Conservation (phyloP, 2,113 vertebrate species). For the Triplophysa dalaica region DNA sequence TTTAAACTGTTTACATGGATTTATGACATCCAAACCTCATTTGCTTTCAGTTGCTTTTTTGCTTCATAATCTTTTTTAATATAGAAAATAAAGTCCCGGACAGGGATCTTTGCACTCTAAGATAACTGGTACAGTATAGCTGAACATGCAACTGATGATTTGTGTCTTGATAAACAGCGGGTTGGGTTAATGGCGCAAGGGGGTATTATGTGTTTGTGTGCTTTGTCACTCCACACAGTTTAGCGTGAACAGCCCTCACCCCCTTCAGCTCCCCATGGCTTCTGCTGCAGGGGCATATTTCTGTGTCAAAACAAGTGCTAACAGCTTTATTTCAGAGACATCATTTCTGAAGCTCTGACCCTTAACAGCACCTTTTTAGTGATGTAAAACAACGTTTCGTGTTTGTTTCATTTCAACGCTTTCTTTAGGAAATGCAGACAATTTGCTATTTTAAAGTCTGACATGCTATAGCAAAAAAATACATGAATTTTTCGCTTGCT, state of each 20-base stretch:
- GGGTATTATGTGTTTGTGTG: neutral
- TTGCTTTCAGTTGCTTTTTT: too few relatives aligned
- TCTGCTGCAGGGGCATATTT: neutral
- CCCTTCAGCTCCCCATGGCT: neutral
- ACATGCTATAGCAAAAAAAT: too few relatives aligned
- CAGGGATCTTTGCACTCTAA: too few relatives aligned
- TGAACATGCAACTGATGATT: neutral
- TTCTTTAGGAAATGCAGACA: too few relatives aligned
- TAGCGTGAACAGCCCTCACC: neutral
- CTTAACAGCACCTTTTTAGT: neutral
- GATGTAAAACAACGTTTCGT: neutral
- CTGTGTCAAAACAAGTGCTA: neutral
- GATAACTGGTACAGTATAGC: too few relatives aligned
- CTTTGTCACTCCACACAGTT: neutral
- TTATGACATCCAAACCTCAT: too few relatives aligned
- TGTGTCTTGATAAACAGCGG: neutral
- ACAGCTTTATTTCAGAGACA: neutral
- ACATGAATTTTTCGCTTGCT: too few relatives aligned
- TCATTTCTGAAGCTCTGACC: neutral
- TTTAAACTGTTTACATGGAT: neutral
- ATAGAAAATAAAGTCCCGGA: too few relatives aligned
- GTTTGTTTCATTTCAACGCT: too few relatives aligned
- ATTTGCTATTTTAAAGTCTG: too few relatives aligned
- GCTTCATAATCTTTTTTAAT: too few relatives aligned
- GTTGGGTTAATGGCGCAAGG: neutral